A percentile compares a stretch with the other conserved stretches of the same genome.
These are phyloP conservation scores for Hypsibius dujardini DNA, from an alignment of 1,140 invertebrate genomes.

Conservation along the genomic window DNA sequence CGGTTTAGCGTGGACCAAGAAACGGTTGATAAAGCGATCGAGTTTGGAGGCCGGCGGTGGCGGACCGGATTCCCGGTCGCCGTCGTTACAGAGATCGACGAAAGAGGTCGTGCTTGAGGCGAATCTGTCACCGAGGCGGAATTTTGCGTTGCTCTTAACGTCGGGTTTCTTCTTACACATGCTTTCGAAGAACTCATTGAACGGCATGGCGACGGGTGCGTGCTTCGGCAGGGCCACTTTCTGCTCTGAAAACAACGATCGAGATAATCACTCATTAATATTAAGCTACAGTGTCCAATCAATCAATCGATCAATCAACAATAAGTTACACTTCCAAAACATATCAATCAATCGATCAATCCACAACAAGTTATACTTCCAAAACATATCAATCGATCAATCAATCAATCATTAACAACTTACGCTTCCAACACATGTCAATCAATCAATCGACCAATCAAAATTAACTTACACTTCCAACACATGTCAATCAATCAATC, in stretches of 20 bases:
- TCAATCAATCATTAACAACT: too few relatives aligned
- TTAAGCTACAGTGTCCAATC: too few relatives aligned
- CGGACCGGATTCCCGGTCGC: background rate
- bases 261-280: background rate
- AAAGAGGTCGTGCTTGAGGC: too few relatives aligned
- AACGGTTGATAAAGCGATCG: conserved; percentile 6
- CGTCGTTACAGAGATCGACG: background rate
- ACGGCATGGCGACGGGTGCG: background rate
- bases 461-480: background rate
- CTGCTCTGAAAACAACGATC: background rate
- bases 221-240: background rate
- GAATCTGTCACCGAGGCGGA: too few relatives aligned
- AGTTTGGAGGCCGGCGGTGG: background rate
- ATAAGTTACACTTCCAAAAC: too few relatives aligned
- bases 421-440: too few relatives aligned
- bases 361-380: too few relatives aligned
- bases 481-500: background rate
- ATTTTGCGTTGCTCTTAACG: background rate
- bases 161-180: background rate
- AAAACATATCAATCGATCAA: too few relatives aligned
- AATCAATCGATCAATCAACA: too few relatives aligned
- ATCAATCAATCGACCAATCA: background rate
- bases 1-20: background rate
- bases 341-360: too few relatives aligned
- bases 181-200: conserved; percentile 1